Evolutionary conservation across 2,888 invertebrate species (phyloP).

Genomic region (Diploptera punctata): DNA sequence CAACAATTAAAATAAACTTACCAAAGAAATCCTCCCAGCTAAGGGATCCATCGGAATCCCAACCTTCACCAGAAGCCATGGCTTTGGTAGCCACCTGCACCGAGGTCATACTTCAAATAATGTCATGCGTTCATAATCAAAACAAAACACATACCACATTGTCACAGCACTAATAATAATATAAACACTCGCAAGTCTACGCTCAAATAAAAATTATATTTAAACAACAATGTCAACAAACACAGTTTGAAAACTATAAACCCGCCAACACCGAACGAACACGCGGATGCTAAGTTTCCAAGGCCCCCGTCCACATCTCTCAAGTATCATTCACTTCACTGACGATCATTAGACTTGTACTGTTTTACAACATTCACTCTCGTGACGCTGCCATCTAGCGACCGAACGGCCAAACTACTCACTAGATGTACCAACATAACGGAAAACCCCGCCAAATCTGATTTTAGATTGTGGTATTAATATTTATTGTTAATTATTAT

Average conservation of each 20-base stretch:
- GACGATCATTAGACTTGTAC: not conserved
- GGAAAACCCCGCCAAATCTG: too few species aligned
- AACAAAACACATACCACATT: slow-evolving; percentile 1
- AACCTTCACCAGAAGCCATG: slow-evolving; percentile 46
- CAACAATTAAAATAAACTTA: slow-evolving; percentile 60
- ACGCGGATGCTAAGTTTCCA: not conserved
- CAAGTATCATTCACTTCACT: not conserved
- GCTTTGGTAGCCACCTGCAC: slow-evolving; percentile 36
- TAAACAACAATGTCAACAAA: not conserved
- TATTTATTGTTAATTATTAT: too few species aligned
- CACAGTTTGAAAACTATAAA: not conserved
- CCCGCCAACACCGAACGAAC: not conserved
- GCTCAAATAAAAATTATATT: too few species aligned
- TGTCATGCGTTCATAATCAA: not conserved
- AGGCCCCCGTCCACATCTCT: not conserved
- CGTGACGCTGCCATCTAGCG: not conserved
- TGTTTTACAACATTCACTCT: not conserved
- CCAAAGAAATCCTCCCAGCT: slow-evolving; percentile 78
- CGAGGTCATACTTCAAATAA: slow-evolving; percentile 37
- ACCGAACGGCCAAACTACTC: not conserved
- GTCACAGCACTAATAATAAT: not conserved
- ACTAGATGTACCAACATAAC: not conserved
- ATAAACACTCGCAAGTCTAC: too few species aligned
- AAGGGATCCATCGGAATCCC: slow-evolving; percentile 71
- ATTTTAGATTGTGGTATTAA: too few species aligned